Evolutionary conservation across 1,140 invertebrate genomes (phyloP), one percentile per base, ranked within the genome.

Genomic region (Drosophila setifemur): DNA sequence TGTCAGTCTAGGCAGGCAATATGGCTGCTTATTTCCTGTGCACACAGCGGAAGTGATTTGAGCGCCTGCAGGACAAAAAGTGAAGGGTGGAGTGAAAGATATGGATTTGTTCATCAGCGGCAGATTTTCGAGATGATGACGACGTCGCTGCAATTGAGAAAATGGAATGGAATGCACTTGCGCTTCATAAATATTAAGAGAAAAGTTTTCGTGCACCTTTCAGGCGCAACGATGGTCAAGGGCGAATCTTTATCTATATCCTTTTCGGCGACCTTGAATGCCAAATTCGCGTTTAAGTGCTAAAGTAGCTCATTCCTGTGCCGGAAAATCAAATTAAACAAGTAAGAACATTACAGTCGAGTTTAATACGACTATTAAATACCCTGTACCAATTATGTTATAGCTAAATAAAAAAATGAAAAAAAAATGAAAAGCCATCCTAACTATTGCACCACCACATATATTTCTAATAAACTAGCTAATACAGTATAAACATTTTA

Each of bases 1-100:
- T 74, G 67, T 72, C 48, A 50, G 73, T 61, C 44, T 58, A 68
- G 61, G 44, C 68, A 55, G 67, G 54, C 75, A 77, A 77, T 77
- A 77, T 78, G 74, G 68, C 47, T 77, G 74, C 74, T 77, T 45
- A 78, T 77, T 77, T 77, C 74, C 74, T 67, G 73, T 61, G 54
- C 68, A 53, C 68, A 63, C 50, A 53, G 61, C 75, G 68, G 75
- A 78, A 78, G 55, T 73, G 75, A 78, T 78, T 78, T 78, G 50
- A 61, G 45, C 52, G 73, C 67, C 70, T 50, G 53, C 48, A 52
- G 53, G 47, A 49, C 37, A 25, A 29, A 35, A 16, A 40, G n/a
- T 16, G 28, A 42, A 44, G 28, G 23, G 54, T 21, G 31, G 5
- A 23, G 21, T 3, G 5, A 23, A 23, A 26, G 3, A 25, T 3